A percentile compares a stretch with the other conserved stretches of the same genome.
These are phyloP conservation scores for Cherax quadricarinatus DNA, from an alignment of 1,140 invertebrate species.

Conservation along the genomic window DNA sequence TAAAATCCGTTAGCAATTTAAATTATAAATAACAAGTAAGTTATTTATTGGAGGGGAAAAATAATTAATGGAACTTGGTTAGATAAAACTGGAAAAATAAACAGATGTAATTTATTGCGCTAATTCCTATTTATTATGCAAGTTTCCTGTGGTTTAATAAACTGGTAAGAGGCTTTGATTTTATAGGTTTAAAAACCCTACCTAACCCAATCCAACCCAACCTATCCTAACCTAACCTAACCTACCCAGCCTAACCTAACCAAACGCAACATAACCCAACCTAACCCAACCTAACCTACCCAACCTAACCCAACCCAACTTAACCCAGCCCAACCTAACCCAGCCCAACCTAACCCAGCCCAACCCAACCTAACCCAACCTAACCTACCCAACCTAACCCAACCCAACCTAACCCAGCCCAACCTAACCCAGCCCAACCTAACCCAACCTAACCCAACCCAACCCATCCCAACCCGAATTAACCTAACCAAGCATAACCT, in stretches of 20 bases:
- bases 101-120: not conserved
- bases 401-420: not conserved
- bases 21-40: too few species aligned
- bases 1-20: too few species aligned
- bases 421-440: conserved; percentile 4
- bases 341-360: conserved; percentile 15
- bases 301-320: not conserved
- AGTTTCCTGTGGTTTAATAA: not conserved
- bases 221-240: not conserved
- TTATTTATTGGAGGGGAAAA: not conserved
- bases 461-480: conserved; percentile 6
- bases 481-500: too few species aligned
- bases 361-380: not conserved
- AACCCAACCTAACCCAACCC: not conserved
- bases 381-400: too few species aligned
- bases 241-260: too few species aligned
- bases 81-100: not conserved
- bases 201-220: not conserved
- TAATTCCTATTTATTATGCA: not conserved
- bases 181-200: not conserved
- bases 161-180: not conserved
- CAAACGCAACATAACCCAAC: too few species aligned
- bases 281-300: not conserved
- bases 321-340: not conserved
- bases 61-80: not conserved